Evolutionary conservation across 1,140 invertebrate species (phyloP).

Genomic region (Littorina saxatilis): DNA sequence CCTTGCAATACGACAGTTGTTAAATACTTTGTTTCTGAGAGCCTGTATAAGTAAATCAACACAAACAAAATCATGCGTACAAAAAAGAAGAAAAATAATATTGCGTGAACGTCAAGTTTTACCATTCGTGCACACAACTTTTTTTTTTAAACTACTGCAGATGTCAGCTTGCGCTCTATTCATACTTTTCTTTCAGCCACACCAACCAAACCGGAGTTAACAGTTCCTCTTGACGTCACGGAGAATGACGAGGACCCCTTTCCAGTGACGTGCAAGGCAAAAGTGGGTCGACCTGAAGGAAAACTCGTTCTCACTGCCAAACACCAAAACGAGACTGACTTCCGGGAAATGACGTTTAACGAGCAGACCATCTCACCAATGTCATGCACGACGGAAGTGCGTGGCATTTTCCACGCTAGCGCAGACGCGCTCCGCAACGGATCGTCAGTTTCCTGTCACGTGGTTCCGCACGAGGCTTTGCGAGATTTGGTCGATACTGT

Average conservation of each 20-base stretch:
- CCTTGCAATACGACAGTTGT: too few relatives aligned
- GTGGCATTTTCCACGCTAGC: conserved; percentile 5
- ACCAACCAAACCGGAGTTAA: background rate
- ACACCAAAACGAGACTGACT: conserved; percentile 7
- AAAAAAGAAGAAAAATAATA: too few relatives aligned
- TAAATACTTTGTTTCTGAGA: too few relatives aligned
- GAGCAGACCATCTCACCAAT: conserved; percentile 21
- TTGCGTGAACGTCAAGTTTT: too few relatives aligned
- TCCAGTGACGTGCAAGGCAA: conserved; percentile 14
- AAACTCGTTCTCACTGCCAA: conserved; percentile 16
- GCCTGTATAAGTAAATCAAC: too few relatives aligned
- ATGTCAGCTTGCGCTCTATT: too few relatives aligned
- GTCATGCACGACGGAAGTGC: conserved; percentile 23
- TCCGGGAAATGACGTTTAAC: conserved; percentile 22
- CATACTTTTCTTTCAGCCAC: conserved; percentile 10
- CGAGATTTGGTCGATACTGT: background rate
- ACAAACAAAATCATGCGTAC: too few relatives aligned
- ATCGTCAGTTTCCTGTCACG: conserved; percentile 17
- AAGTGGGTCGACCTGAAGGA: conserved; percentile 24
- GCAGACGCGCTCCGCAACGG: background rate
- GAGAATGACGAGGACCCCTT: background rate
- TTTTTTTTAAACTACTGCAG: too few relatives aligned
- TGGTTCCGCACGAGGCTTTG: conserved; percentile 6
- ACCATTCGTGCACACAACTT: too few relatives aligned
- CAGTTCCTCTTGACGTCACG: background rate